Percentiles rank a stretch among this genome's conserved stretches.
Evolutionary conservation across 2,888 invertebrate species (phyloP).

Genomic region (Bursaphelenchus okinawaensis): DNA sequence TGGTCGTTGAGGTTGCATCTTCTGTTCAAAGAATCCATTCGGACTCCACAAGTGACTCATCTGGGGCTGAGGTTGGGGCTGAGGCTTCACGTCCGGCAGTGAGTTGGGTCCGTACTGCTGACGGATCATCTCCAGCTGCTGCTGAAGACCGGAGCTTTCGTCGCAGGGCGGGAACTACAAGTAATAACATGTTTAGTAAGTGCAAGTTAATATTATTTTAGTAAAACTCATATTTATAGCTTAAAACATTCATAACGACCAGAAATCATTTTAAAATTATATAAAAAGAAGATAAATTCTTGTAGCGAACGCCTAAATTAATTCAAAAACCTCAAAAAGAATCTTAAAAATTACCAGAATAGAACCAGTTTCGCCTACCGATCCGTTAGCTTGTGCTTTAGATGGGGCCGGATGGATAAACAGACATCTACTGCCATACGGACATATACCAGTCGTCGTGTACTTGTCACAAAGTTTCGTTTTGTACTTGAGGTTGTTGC

Average conservation of each 20-base stretch:
- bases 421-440: slow-evolving; percentile 52
- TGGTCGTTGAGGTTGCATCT: neutral
- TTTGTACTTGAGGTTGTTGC: slow-evolving; percentile 51
- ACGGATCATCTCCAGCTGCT: neutral
- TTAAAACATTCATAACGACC: too few species aligned
- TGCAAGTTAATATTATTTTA: too few species aligned
- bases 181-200: too few species aligned
- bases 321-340: too few species aligned
- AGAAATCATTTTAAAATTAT: too few species aligned
- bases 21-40: neutral
- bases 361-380: too few species aligned
- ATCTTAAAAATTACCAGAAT: too few species aligned
- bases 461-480: slow-evolving; percentile 57
- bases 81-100: neutral
- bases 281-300: too few species aligned
- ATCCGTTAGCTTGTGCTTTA: neutral
- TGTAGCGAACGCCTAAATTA: neutral
- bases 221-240: too few species aligned
- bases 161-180: neutral
- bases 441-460: slow-evolving; percentile 54
- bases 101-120: neutral
- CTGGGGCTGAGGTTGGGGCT: neutral
- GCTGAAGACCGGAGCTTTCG: neutral
- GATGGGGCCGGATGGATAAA: slow-evolving; percentile 49
- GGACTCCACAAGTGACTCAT: neutral